A percentile compares a stretch with the other conserved stretches of the same genome.
Evolutionary conservation across 2,797 vertebrate species (phyloP).

Genomic region (Valencia hispanica): DNA sequence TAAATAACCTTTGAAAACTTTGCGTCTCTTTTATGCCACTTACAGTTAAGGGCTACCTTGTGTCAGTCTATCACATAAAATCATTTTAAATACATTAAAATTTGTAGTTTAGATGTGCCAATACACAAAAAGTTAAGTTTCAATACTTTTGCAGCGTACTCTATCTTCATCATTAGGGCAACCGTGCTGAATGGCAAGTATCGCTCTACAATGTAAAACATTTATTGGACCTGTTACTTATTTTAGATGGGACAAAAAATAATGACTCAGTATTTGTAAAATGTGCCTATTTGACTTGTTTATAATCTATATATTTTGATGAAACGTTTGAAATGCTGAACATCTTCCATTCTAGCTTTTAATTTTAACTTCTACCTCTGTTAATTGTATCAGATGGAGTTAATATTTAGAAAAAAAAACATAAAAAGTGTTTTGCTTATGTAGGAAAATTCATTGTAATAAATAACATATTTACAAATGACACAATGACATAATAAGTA

Average conservation of each 20-base stretch:
- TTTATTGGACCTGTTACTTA: slow-evolving; percentile 21
- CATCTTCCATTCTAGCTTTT: not conserved
- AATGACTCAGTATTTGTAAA: slow-evolving; percentile 25
- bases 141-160: too few species aligned
- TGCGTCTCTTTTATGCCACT: not conserved
- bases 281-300: slow-evolving; percentile 16
- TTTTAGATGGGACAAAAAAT: slow-evolving; percentile 17
- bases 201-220: not conserved
- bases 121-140: too few species aligned
- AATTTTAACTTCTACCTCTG: not conserved
- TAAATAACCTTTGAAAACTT: too few species aligned
- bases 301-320: slow-evolving; percentile 30
- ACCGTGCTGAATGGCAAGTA: too few species aligned
- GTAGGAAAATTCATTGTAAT: not conserved
- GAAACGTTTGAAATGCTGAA: slow-evolving; percentile 14
- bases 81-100: not conserved
- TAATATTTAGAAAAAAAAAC: too few species aligned
- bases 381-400: too few species aligned
- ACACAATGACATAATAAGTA: not conserved
- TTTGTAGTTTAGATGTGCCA: too few species aligned
- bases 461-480: not conserved
- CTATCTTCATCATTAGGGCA: too few species aligned
- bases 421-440: too few species aligned
- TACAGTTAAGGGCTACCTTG: not conserved
- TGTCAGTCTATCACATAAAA: not conserved